Percentiles rank a stretch among this genome's conserved stretches.
phyloP scores from a whole-genome alignment of 2,888 invertebrate species.

The Bellardia bayeri region DNA sequence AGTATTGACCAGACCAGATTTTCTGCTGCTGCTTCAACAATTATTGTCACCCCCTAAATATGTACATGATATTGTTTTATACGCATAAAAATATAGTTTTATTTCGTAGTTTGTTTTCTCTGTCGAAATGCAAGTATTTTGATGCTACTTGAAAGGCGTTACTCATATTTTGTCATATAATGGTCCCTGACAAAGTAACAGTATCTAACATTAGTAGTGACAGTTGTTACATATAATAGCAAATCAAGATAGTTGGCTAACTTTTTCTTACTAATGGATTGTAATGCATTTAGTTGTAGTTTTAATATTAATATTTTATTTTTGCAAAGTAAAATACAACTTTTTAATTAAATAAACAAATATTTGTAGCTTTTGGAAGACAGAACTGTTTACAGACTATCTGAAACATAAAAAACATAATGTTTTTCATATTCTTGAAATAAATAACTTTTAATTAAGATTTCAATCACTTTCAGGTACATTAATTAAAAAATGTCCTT shows the following conservation, averaged over 20 bases:
- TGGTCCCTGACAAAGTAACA: background rate
- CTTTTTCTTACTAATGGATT: slow-evolving; percentile 32
- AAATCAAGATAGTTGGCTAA: slow-evolving; percentile 5
- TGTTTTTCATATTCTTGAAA: too few relatives aligned
- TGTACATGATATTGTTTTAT: background rate
- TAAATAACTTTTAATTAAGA: too few relatives aligned
- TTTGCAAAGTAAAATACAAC: too few relatives aligned
- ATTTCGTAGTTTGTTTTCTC: background rate
- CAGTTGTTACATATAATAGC: background rate
- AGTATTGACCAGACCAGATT: too few relatives aligned
- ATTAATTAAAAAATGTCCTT: too few relatives aligned
- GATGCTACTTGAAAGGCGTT: background rate
- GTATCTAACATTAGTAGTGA: background rate
- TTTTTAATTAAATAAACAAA: too few relatives aligned
- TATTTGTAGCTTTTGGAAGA: too few relatives aligned
- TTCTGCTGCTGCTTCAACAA: background rate
- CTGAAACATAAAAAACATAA: too few relatives aligned
- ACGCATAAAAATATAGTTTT: background rate
- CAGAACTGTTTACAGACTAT: too few relatives aligned
- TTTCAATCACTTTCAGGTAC: too few relatives aligned
- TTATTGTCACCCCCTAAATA: background rate
- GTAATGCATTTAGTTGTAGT: background rate
- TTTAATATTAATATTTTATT: background rate
- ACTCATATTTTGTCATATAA: background rate
- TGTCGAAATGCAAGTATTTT: background rate